Evolutionary conservation across 2,797 vertebrate genomes (phyloP).

Genomic region (Atherinosoma microstoma): DNA sequence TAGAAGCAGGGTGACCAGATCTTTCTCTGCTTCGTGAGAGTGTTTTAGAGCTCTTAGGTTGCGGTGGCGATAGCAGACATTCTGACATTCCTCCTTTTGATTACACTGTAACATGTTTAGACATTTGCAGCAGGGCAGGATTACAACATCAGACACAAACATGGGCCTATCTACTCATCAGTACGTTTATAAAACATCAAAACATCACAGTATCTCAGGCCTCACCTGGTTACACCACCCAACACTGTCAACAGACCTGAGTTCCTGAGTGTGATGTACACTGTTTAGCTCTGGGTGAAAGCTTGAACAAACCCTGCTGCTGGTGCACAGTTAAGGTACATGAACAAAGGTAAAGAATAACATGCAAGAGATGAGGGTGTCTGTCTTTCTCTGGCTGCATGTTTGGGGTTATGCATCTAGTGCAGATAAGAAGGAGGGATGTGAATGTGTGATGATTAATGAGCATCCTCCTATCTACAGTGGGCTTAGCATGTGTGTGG

Average conservation of each 20-base stretch:
- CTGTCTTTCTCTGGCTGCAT: conserved; percentile 37
- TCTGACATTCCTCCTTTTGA: conserved; percentile 49
- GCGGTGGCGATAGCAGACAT: conserved; percentile 19
- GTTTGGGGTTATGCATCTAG: conserved; percentile 54
- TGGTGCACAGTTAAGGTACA: conserved; percentile 10
- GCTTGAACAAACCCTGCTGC: conserved; percentile 25
- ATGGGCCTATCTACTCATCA: conserved; percentile 69
- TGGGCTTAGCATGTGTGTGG: conserved; percentile 41
- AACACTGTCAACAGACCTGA: conserved; percentile 44
- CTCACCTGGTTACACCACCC: conserved; percentile 63
- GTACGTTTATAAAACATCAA: conserved; percentile 63
- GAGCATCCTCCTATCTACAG: conserved; percentile 54
- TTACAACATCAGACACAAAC: conserved; percentile 59
- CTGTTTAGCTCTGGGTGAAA: conserved; percentile 32
- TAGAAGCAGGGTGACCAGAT: neutral
- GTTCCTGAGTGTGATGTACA: conserved; percentile 20
- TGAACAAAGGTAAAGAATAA: conserved; percentile 46
- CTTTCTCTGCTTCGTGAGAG: neutral
- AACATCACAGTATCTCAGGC: conserved; percentile 63
- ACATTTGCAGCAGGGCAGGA: conserved; percentile 62
- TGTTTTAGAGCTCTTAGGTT: conserved; percentile 13
- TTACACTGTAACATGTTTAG: conserved; percentile 68
- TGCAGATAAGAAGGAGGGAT: conserved; percentile 63
- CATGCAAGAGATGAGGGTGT: conserved; percentile 44
- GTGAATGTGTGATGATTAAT: conserved; percentile 83